A percentile compares a stretch with the other conserved stretches of the same genome.
Evolutionary conservation across 1,140 invertebrate species (phyloP).

Genomic region (Brachionus rotundiformis): DNA sequence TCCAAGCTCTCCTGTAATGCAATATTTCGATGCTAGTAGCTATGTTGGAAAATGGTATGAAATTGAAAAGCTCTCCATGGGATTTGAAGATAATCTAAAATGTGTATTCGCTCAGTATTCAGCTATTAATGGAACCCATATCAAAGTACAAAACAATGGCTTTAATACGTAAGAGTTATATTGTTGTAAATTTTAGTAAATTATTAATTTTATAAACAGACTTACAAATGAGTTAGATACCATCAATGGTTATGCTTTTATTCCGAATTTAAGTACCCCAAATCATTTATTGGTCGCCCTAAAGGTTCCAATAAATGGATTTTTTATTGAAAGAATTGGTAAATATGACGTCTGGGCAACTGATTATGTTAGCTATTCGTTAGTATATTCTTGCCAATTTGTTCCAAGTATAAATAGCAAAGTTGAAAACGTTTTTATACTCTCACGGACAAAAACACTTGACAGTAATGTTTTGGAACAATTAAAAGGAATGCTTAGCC

Average conservation of each 20-base stretch:
- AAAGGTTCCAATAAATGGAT: constrained; percentile 27
- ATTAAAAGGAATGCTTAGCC: constrained; percentile 12
- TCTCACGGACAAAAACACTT: constrained; percentile 33
- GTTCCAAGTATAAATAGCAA: background rate
- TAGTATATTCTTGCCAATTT: constrained; percentile 47
- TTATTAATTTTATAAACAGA: background rate
- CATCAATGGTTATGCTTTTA: constrained; percentile 41
- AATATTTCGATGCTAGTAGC: constrained; percentile 1
- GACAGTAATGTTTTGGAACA: background rate
- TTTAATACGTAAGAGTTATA: constrained; percentile 6
- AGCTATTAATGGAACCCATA: constrained; percentile 13
- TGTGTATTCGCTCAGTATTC: constrained; percentile 15
- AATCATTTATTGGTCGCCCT: constrained; percentile 35
- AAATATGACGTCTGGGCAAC: constrained; percentile 48
- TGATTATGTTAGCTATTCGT: constrained; percentile 42
- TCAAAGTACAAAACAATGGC: constrained; percentile 29
- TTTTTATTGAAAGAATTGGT: constrained; percentile 42
- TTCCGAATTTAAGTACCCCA: constrained; percentile 20
- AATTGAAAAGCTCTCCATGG: constrained; percentile 24
- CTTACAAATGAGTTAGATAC: background rate
- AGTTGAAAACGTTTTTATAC: constrained; percentile 46
- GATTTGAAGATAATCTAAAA: constrained; percentile 49
- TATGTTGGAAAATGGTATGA: constrained; percentile 52
- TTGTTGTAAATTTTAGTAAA: background rate
- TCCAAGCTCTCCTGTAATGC: constrained; percentile 20